Conservation (phyloP, 2,797 vertebrate genomes). For the Alcedo atthis region DNA sequence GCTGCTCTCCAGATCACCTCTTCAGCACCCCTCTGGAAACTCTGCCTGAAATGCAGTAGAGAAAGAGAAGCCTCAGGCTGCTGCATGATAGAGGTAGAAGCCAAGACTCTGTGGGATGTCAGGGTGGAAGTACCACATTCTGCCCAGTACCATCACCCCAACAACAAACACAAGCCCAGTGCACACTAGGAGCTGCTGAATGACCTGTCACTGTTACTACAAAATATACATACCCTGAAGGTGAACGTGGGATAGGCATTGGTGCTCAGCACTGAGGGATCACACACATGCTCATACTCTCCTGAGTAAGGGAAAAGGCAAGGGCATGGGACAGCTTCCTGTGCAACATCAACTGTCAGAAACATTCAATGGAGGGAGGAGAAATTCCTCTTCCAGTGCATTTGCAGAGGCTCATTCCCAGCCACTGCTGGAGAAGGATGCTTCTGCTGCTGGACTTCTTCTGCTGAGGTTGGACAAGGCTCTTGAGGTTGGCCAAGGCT, state of each 20-base stretch:
- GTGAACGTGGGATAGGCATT: conserved; percentile 44
- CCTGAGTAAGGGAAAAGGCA: conserved; percentile 36
- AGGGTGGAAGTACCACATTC: conserved; percentile 1
- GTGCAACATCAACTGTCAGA: conserved; percentile 61
- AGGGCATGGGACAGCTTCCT: conserved; percentile 55
- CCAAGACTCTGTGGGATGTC: conserved; percentile 30
- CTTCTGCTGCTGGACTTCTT: conserved; percentile 34
- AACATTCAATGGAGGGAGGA: conserved; percentile 40
- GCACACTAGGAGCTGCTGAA: conserved; percentile 40
- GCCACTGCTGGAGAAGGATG: conserved; percentile 44
- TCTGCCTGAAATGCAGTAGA: conserved; percentile 30
- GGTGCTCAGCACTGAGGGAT: conserved; percentile 46
- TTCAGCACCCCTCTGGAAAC: not conserved
- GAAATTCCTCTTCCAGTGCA: conserved; percentile 67
- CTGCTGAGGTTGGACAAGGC: too few relatives aligned
- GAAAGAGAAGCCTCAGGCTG: conserved; percentile 34
- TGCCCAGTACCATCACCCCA: conserved; percentile 15
- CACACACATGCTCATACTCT: conserved; percentile 13
- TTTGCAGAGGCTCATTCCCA: conserved; percentile 46
- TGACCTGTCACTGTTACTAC: not conserved
- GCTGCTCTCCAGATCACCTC: conserved; percentile 10
- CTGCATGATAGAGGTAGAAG: conserved; percentile 60
- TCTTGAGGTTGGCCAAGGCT: too few relatives aligned
- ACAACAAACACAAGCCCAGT: conserved; percentile 27
- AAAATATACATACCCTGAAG: conserved; percentile 22